A percentile compares a stretch with the other conserved stretches of the same genome.
Evolutionary conservation across 1,140 invertebrate genomes (phyloP).

Genomic region (Drosophila yakuba): DNA sequence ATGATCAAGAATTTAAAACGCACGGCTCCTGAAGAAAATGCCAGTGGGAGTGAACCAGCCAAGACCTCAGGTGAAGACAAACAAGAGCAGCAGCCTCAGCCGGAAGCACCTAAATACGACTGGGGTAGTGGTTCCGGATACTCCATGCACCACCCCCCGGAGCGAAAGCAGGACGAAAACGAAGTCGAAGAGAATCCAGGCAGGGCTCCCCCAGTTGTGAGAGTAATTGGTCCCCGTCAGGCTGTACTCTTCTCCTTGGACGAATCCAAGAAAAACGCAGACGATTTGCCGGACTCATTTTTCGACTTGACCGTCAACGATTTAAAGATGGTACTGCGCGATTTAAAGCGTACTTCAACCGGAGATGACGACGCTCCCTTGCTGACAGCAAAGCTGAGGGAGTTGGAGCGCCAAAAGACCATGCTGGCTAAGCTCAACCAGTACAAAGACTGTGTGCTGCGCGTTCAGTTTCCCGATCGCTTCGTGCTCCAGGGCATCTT

Average conservation of each 20-base stretch:
- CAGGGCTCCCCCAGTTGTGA: constrained; percentile 54
- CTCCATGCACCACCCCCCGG: constrained; percentile 39
- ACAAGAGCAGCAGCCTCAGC: constrained; percentile 14
- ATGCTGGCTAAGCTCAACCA: constrained; percentile 87
- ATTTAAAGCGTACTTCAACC: constrained; percentile 88
- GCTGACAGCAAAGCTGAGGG: constrained; percentile 87
- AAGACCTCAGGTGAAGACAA: constrained; percentile 11
- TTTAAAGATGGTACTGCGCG: constrained; percentile 89
- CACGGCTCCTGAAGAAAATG: constrained; percentile 29
- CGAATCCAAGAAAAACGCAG: constrained; percentile 85
- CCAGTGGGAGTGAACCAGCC: background rate
- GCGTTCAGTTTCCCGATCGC: constrained; percentile 92
- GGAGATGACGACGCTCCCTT: constrained; percentile 89
- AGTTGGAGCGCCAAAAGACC: constrained; percentile 87
- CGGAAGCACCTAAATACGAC: constrained; percentile 64
- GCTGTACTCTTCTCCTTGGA: constrained; percentile 89
- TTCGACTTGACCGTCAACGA: constrained; percentile 93
- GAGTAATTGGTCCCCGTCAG: constrained; percentile 87
- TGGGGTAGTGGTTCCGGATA: constrained; percentile 74
- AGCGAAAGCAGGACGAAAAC: constrained; percentile 1
- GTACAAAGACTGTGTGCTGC: constrained; percentile 90
- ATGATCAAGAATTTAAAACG: constrained; percentile 72
- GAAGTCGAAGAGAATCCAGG: constrained; percentile 37
- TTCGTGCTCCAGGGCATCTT: constrained; percentile 93
- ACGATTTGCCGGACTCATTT: constrained; percentile 92